These are phyloP conservation scores for Pollenia amentaria DNA, from an alignment of 2,888 invertebrate species.

Conservation along the genomic window DNA sequence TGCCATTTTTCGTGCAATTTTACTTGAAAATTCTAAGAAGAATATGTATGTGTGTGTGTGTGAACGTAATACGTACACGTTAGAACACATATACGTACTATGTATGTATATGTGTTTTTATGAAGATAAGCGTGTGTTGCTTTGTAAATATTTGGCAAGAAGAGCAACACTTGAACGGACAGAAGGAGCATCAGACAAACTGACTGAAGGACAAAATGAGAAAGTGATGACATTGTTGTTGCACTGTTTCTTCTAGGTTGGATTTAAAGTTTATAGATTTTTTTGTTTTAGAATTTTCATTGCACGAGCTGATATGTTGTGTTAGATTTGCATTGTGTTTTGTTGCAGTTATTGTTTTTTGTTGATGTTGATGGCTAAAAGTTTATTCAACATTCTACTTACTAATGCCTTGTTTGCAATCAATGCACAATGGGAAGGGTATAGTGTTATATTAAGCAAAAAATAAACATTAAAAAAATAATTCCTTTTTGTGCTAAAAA, in stretches of 20 bases:
- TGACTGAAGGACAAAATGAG: constrained; percentile 33
- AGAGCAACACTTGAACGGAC: constrained; percentile 30
- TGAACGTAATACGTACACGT: too few species aligned
- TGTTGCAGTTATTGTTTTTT: constrained; percentile 36
- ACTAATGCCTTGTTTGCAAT: constrained; percentile 44
- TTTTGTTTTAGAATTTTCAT: constrained; percentile 15
- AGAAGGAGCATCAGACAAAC: constrained; percentile 9
- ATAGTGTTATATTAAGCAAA: not conserved
- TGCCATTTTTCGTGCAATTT: not conserved
- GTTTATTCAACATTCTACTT: constrained; percentile 45
- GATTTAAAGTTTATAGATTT: not conserved
- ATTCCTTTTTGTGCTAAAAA: too few species aligned
- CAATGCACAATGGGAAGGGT: constrained; percentile 45
- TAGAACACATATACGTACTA: not conserved
- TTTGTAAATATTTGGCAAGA: constrained; percentile 51
- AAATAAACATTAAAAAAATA: too few species aligned
- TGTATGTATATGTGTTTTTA: not conserved
- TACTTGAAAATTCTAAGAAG: not conserved
- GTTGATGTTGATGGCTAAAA: constrained; percentile 45
- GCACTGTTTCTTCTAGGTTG: not conserved
- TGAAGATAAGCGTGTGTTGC: not conserved
- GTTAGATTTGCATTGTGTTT: constrained; percentile 29
- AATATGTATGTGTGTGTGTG: not conserved
- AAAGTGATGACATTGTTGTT: constrained; percentile 57
- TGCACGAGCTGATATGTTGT: not conserved